Evolutionary conservation across 2,797 vertebrate species (phyloP), one percentile per base, ranked within the genome.

Genomic region (Decapterus maruadsi): DNA sequence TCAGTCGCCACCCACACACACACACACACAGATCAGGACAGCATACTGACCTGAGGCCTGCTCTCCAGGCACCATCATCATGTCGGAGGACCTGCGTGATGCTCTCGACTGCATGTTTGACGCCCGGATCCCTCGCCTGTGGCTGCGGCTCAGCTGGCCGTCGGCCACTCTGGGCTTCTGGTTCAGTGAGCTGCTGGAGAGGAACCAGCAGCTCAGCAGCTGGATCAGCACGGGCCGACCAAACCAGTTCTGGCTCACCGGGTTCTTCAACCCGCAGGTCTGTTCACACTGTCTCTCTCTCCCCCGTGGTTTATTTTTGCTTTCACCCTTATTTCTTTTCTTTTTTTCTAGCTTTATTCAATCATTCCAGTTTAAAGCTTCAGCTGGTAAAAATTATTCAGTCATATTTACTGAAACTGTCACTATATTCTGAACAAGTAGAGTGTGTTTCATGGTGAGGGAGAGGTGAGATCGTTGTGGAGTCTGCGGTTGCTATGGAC

Each of bases 221-320:
- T 97, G 96, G 96, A 91, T 96, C 53, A 73, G 93, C 81, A n/a
- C 75, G 29, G 95, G 96, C 0, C 85, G 93, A 8, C 96, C 96
- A 0, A 87, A 94, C 86, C 94, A 95, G 68, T 97, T 97, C 92
- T 97, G 96, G 96, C 92, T 97, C 84, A 95, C 96, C 0, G 96
- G 96, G 60, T 97, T 97, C 92, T 97, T 97, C 87, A 97, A 97
- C 88, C 96, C 96, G 6, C 96, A 97, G 95, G 96, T 97, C 58
- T 54, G n/a, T 17, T 46, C 22, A 2, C 16, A 1, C 20, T 11
- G 26, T 26, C 26, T 26, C 3, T 26, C 26, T 26, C 26, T 26
- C 26, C 26, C 26, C 26, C 26, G 3, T 26, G 1, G 26, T 26
- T 26, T 26, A 26, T 26, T 26, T 26, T 26, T 26, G 26, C 26